These are phyloP conservation scores for Dipus sagitta DNA, from an alignment of 2,797 vertebrate species.

Conservation along the genomic window DNA sequence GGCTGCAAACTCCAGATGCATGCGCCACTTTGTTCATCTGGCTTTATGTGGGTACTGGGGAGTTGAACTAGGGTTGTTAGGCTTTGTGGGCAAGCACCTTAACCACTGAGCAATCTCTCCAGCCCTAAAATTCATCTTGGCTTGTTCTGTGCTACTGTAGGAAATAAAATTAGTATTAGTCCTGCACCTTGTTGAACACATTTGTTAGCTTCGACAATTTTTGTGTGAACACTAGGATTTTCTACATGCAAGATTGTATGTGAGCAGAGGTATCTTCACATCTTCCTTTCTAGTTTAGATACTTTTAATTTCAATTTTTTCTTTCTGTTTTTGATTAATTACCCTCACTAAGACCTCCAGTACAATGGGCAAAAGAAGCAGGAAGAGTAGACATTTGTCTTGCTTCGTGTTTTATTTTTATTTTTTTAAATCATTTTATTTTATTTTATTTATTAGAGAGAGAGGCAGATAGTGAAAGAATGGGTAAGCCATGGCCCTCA, in stretches of 20 bases:
- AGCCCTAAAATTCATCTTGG: background rate
- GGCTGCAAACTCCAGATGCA: too few species aligned
- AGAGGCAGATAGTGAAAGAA: too few species aligned
- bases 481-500: too few species aligned
- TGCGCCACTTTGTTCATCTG: too few species aligned
- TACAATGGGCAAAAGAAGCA: background rate
- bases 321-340: background rate
- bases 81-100: too few species aligned
- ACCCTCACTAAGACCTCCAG: background rate
- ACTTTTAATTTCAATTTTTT: background rate
- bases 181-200: background rate
- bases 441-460: too few species aligned
- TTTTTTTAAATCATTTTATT: too few species aligned
- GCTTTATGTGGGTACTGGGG: too few species aligned
- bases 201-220: background rate
- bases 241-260: background rate
- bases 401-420: too few species aligned
- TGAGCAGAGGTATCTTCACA: background rate
- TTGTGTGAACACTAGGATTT: background rate
- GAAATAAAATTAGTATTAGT: background rate
- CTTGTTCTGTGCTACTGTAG: background rate
- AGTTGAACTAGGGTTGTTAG: too few species aligned
- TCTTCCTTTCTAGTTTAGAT: background rate
- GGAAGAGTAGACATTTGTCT: background rate
- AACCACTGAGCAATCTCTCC: too few species aligned